Conservation (phyloP, 2,888 invertebrate genomes). For the Parasteatoda lunata region DNA sequence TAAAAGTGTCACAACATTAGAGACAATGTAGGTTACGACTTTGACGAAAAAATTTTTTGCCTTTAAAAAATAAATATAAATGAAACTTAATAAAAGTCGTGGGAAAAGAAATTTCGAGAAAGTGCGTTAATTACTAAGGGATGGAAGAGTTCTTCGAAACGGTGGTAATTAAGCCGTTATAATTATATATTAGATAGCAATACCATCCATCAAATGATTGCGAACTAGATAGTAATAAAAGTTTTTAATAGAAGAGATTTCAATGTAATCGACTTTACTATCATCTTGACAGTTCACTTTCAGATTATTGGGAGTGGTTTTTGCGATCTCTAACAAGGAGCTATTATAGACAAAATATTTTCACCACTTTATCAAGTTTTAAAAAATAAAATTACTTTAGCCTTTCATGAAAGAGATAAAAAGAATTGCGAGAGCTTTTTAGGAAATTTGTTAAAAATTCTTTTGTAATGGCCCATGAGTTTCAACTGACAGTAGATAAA, state of each 20-base stretch:
- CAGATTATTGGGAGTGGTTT: constrained; percentile 21
- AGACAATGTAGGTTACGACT: constrained; percentile 60
- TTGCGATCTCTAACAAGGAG: constrained; percentile 15
- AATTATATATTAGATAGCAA: constrained; percentile 36
- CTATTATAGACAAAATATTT: not conserved
- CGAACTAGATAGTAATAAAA: constrained; percentile 36
- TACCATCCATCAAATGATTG: constrained; percentile 46
- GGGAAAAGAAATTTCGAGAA: constrained; percentile 28
- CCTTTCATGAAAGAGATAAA: too few species aligned
- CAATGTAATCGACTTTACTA: constrained; percentile 34
- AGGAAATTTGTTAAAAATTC: too few species aligned
- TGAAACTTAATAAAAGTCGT: constrained; percentile 20
- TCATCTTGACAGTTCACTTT: constrained; percentile 45
- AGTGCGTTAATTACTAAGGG: constrained; percentile 30
- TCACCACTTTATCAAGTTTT: constrained; percentile 7
- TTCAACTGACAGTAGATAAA: too few species aligned
- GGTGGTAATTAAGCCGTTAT: constrained; percentile 39
- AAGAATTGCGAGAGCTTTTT: too few species aligned
- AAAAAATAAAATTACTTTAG: not conserved
- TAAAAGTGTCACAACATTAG: constrained; percentile 50
- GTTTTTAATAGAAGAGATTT: constrained; percentile 35
- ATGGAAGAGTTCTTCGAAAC: constrained; percentile 34
- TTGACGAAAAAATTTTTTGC: constrained; percentile 7
- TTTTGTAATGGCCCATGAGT: too few species aligned
- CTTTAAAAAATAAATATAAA: not conserved